phyloP scores from a whole-genome alignment of 23 tunicate species.

The Trididemnum miniatum region DNA sequence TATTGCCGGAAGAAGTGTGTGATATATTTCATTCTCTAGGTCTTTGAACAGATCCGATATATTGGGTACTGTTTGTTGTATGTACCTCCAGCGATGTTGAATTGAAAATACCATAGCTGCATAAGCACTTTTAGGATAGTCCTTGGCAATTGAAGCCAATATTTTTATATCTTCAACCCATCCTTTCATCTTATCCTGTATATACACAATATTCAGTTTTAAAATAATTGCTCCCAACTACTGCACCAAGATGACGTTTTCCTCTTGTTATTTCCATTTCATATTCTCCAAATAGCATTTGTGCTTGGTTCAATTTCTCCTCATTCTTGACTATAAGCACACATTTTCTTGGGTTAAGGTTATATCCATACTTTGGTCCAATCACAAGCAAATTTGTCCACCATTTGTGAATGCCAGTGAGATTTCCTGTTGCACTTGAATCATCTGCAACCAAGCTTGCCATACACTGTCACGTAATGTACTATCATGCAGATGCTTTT shows the following conservation, averaged over 20 bases:
- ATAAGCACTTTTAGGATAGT: background rate
- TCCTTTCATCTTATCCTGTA: background rate
- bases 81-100: background rate
- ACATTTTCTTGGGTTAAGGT: background rate
- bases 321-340: background rate
- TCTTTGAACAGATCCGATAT: background rate
- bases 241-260: background rate
- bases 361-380: background rate
- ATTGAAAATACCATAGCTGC: background rate
- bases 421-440: background rate
- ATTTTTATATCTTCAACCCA: background rate
- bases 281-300: background rate
- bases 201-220: background rate
- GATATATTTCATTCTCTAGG: background rate
- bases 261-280: background rate
- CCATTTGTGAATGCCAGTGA: background rate
- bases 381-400: background rate
- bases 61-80: background rate
- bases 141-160: background rate
- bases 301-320: background rate
- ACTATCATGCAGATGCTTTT: too few relatives aligned
- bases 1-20: background rate
- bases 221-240: background rate
- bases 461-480: too few relatives aligned
- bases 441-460: too few relatives aligned